Base-by-base conservation (phyloP, 2,113 vertebrate species). In the Reinhardtius hippoglossoides region DNA sequence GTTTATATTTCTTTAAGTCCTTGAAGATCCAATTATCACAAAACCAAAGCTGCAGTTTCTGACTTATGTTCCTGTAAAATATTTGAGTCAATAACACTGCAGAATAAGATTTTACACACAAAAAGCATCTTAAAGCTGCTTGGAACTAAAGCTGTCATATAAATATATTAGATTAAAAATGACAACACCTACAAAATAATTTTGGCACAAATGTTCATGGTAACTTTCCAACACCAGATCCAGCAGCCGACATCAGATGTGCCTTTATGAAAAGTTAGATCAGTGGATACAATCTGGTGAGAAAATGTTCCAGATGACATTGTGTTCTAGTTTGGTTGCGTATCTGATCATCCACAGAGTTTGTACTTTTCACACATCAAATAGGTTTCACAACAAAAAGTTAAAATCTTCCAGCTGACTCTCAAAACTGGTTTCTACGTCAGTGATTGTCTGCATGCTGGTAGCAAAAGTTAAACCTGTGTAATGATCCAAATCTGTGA, bases 371-470 rank as follows among this genome's bases (percentile, higher is more conserved):
- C 21, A 68, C 21, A 26, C 48, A 80, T 65, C 5, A 26, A 58
- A 74, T 31, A 2, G 8, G 26, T 78, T 65, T 73, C 2, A 9
- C 42, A 79, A 74, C 35, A 10, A 0, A 0, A 52, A 2, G 42
- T n/a, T 16, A 3, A 52, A 52, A 16, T 27, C n/a, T 24, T 68
- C 37, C 21, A 18, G 40, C 44, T 64, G 50, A 46, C 67, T 42
- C 48, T 16, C 40, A 50, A 85, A 31, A 81, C 76, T 31, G 74
- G 74, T 87, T 73, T 67, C 56, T 26, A 1, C 3, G 18, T 26
- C 13, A 9, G 15, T 35, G 37, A 48, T 48, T 16, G 44, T 48
- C 60, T 21, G 27, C 6, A 3, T 60, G 57, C 69, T 48, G 54
- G 37, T 10, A 20, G 12, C 18, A 12, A 21, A 52, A 37, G n/a